These are phyloP conservation scores for Chlamydotis undulata DNA, from an alignment of 2,113 vertebrate species.

Conservation along the genomic window DNA sequence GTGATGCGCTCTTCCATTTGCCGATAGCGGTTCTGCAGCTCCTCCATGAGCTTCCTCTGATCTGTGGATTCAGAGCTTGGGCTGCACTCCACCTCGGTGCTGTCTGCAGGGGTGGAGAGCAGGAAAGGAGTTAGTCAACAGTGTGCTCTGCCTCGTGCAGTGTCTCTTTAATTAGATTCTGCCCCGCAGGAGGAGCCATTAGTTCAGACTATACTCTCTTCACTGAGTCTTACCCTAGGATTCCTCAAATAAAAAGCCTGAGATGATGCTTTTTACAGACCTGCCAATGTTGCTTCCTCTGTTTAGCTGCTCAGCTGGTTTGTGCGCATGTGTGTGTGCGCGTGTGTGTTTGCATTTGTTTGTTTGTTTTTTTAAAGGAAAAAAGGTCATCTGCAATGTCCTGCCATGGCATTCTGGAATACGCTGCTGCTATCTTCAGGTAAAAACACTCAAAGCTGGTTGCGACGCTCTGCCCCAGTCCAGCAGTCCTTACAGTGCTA, in stretches of 20 bases:
- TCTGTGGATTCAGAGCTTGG: constrained; percentile 81
- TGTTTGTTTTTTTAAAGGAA: background rate
- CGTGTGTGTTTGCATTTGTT: background rate
- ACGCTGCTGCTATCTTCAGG: background rate
- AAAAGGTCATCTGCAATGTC: background rate
- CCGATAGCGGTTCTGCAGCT: constrained; percentile 94
- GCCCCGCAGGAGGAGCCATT: background rate
- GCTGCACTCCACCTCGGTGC: constrained; percentile 89
- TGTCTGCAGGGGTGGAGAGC: constrained; percentile 77
- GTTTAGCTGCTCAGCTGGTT: background rate
- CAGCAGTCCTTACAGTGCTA: background rate
- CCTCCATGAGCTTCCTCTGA: constrained; percentile 94
- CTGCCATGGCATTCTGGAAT: background rate
- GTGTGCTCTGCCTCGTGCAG: background rate
- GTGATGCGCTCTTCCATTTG: constrained; percentile 99
- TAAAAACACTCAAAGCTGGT: background rate
- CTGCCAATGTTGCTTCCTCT: background rate
- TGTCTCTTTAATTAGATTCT: background rate
- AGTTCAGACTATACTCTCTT: background rate
- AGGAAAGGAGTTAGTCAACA: background rate
- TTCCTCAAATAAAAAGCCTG: background rate
- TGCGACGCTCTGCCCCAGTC: background rate
- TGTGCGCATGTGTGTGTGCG: no score
- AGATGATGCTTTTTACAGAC: background rate
- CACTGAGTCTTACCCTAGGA: background rate